Evolutionary conservation across 2,888 invertebrate species (phyloP), one percentile per base, ranked within the genome.

Genomic region (Spodoptera littoralis): DNA sequence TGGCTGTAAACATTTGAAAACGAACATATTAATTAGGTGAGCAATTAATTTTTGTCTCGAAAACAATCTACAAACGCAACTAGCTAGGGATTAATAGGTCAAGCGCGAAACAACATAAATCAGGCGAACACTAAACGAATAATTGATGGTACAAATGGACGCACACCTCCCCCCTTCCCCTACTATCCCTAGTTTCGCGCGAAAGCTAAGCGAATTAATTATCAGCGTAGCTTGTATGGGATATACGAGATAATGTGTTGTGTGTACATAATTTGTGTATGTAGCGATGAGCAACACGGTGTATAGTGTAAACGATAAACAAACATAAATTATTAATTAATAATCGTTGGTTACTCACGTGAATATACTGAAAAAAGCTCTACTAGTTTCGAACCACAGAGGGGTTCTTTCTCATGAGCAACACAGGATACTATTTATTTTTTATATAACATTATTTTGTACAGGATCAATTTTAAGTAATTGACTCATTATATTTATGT

Each of bases 111-210:
- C 80, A 76, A 79, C 80, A 86, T 88, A 87, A 89, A 89, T 90
- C 84, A 87, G 77, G 67, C 82, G 77, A 70, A 81, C 81, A 83
- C 82, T 86, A 86, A 88, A 87, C 88, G 88, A 90, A 90, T 90
- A 90, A 92, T 91, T 90, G 90, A 90, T 90, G 88, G 85, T 85
- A 87, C 88, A 88, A 91, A 90, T 88, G 88, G 83, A 80, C 80
- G 79, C 69, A 70, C 77, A 75, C 60, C 63, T 61, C 69, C 61
- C 59, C 50, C 45, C 58, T 11, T 11, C 57, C 45, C 57, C 48
- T 57, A 3, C 51, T 36, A 8, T 27, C 43, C 60, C 52, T 63
- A 74, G 68, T n/a, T 71, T 66, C 73, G 59, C 71, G 70, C 69
- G 63, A 75, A 73, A 76, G 76, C 84, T 87, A 84, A 83, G 81